Evolutionary conservation across 1,140 invertebrate species (phyloP), one percentile per base, ranked within the genome.

Genomic region (Pomacea maculata): DNA sequence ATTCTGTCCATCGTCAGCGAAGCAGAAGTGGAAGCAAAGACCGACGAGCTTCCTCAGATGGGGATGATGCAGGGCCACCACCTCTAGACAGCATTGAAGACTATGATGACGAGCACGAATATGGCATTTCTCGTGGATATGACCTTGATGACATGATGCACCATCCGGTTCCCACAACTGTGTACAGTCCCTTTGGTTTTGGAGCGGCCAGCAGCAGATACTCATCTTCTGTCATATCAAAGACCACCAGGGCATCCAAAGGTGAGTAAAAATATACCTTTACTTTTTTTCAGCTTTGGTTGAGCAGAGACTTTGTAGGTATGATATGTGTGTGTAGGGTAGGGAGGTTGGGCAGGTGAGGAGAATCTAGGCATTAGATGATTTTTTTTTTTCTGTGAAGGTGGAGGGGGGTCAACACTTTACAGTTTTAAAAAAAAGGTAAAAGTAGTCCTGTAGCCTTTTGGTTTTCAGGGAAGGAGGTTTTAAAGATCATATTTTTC

Each of bases 51-150:
- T 77, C 80, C 7, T 80, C 78, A 11, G 79, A 83, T 55, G 54
- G 21, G 34, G 85, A 84, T 79, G 81, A 83, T 29, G 77, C 75
- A 55, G 76, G 73, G 17, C 85, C 85, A 29, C 85, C 85, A 15
- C 83, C 85, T 6, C 75, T 86, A 83, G 83, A 85, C 65, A 80
- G 70, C 52, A 74, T 79, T 71, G 82, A 71, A n/a, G 79, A 83
- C 25, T 83, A 83, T 55, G 82, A 85, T 45, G 82, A 83, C 1
- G 83, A 83, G 19, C 81, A 85, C 57, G 80, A 83, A 52, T 77
- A 82, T 72, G 77, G 54, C 7, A 79, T 80, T 64, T 83, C 84
- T 6, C 78, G 84, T 15, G 84, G 84, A 11, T 85, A 85, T 45
- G 84, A 85, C 57, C 76, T 85, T 45, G 84, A 85, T 72, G 82